phyloP scores from a whole-genome alignment of 2,797 vertebrate genomes.

The Alcedo quadribrachys region DNA sequence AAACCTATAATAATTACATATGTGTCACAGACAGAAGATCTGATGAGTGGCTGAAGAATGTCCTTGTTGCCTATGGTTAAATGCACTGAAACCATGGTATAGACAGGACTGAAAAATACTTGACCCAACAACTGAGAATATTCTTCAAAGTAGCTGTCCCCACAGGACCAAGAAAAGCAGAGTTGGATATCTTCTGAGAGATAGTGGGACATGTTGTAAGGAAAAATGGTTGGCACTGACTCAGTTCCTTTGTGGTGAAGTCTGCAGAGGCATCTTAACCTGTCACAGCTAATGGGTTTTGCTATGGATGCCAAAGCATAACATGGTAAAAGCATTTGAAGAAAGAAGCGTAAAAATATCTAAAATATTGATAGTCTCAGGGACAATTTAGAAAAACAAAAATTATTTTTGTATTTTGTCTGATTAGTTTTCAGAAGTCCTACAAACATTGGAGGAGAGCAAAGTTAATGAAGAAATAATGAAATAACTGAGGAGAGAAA shows the following conservation, averaged over 20 bases:
- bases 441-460: background rate
- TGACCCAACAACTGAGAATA: background rate
- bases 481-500: slow-evolving; percentile 30
- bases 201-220: background rate
- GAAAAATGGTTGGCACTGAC: slow-evolving; percentile 25
- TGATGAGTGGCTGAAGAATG: background rate
- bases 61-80: background rate
- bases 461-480: slow-evolving; percentile 63
- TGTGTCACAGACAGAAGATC: background rate
- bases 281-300: slow-evolving; percentile 72
- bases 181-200: background rate
- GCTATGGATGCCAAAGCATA: slow-evolving; percentile 60
- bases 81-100: background rate
- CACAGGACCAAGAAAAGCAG: background rate
- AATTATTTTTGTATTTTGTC: background rate
- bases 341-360: slow-evolving; percentile 46
- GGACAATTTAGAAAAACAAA: slow-evolving; percentile 3
- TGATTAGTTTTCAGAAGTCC: slow-evolving; percentile 18
- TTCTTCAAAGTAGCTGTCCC: background rate
- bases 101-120: background rate
- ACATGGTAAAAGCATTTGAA: slow-evolving; percentile 63
- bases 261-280: slow-evolving; percentile 63
- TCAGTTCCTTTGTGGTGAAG: slow-evolving; percentile 60
- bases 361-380: slow-evolving; percentile 52
- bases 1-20: background rate